Evolutionary conservation across 2,888 invertebrate species (phyloP).

Genomic region (Drosophila atripex): DNA sequence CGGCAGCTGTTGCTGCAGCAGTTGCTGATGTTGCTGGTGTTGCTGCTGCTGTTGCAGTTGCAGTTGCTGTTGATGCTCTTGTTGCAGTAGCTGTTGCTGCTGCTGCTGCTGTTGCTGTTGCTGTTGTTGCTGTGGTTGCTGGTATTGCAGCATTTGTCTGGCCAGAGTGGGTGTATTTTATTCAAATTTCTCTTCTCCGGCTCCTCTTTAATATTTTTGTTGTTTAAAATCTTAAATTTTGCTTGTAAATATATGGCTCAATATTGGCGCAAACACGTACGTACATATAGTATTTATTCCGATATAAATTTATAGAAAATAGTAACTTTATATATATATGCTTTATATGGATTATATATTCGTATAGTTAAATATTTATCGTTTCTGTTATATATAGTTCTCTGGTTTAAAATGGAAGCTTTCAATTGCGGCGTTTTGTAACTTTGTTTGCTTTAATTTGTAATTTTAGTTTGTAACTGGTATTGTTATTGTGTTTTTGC

Average conservation of each 20-base stretch:
- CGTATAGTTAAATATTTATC: constrained; percentile 39
- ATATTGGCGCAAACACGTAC: constrained; percentile 1
- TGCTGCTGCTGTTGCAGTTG: constrained; percentile 57
- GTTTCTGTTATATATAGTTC: constrained; percentile 32
- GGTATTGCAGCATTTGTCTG: constrained; percentile 73
- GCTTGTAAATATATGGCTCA: constrained; percentile 28
- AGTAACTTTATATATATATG: constrained; percentile 59
- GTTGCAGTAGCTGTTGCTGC: constrained; percentile 53
- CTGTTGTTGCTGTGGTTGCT: constrained; percentile 63
- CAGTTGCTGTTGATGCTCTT: constrained; percentile 42
- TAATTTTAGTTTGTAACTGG: constrained; percentile 29
- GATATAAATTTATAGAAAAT: constrained; percentile 61
- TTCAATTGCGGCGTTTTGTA: constrained; percentile 78
- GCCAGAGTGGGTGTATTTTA: constrained; percentile 21
- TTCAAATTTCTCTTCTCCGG: constrained; percentile 17
- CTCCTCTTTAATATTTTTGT: constrained; percentile 14
- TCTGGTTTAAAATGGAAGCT: constrained; percentile 73
- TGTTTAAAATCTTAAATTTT: constrained; percentile 27
- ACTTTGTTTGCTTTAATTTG: constrained; percentile 55
- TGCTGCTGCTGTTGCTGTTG: constrained; percentile 44
- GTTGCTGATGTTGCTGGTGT: constrained; percentile 54
- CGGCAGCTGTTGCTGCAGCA: constrained; percentile 46
- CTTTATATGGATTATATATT: constrained; percentile 42
- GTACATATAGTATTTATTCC: constrained; percentile 17
- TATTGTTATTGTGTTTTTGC: constrained; percentile 26